Base-by-base conservation (phyloP, 2,888 invertebrate species). In the Atethmia centrago region DNA sequence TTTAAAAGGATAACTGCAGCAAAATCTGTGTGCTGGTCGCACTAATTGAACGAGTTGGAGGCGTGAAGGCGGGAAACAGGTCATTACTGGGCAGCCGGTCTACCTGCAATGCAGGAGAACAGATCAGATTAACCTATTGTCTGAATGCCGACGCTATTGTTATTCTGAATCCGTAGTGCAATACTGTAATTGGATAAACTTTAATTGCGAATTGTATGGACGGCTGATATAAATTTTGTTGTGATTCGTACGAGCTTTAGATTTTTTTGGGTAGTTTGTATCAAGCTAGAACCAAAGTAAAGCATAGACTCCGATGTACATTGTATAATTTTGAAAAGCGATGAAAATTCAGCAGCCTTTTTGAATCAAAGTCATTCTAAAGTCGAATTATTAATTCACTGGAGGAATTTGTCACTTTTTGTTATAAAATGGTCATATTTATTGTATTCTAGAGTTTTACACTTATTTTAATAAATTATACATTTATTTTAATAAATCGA, bases 21-120 rank as follows among this genome's bases (percentile, higher is more conserved):
- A 36, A 68, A 76, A 80, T 76, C 82, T 75, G 73, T 75, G 63
- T 58, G 76, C 71, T 31, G 49, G 40, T 19, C 59, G 55, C 80
- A 68, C 77, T 84, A 77, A 75, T 77, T 74, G 82, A 75, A 64
- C 59, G 64, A 71, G 67, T 62, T 69, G 83, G 59, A 77, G 73
- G 79, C 75, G 81, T 45, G 81, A 84, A 75, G 62, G 63, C 82
- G 75, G 85, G 84, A 84, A 85, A 71, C 77, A 78, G 83, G 70
- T 83, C 86, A 86, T 86, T 86, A 85, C 75, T 68, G 71, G 64
- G 72, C 61, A 73, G 36, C 75, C 63, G 63, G 62, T 73, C 76
- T 68, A 84, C 80, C 85, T 85, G 85, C 85, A 85, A 70, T 85
- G 85, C 85, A 84, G 85, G 68, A 84, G 79, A 73, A 61, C 79